These are phyloP conservation scores for Pterocles burchelli DNA, from an alignment of 2,113 vertebrate genomes.

Conservation along the genomic window DNA sequence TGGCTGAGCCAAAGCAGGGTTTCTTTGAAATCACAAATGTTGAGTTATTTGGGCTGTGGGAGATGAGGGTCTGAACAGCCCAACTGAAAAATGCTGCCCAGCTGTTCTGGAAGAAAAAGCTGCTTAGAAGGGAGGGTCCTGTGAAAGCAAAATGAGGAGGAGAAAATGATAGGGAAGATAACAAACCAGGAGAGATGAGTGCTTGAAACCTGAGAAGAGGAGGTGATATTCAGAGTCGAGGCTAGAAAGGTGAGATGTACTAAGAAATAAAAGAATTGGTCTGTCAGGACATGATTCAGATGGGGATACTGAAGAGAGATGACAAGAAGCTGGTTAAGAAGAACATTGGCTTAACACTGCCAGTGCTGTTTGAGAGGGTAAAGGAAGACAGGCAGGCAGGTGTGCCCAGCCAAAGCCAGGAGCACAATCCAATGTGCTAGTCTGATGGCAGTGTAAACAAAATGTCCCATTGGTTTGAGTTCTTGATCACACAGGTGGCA, in stretches of 20 bases:
- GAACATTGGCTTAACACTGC: background rate
- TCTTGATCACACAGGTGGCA: background rate
- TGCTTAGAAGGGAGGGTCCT: background rate
- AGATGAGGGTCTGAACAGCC: background rate
- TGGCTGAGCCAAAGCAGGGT: background rate
- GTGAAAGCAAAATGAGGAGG: background rate
- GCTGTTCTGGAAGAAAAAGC: background rate
- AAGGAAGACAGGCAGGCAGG: background rate
- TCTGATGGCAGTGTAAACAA: background rate
- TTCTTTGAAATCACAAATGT: background rate
- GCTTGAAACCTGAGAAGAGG: background rate
- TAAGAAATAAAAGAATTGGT: background rate
- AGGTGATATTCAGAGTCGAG: background rate
- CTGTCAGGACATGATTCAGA: background rate
- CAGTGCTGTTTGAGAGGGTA: background rate
- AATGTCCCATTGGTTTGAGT: background rate
- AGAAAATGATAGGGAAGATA: background rate
- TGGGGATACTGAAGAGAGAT: background rate
- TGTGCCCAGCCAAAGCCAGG: background rate
- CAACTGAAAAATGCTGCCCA: background rate
- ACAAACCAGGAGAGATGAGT: accelerated
- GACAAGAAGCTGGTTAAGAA: background rate
- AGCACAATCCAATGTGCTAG: background rate
- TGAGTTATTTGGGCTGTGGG: background rate
- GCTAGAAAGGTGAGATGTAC: background rate